These are phyloP conservation scores for Cardiocondyla obscurior DNA, from an alignment of 1,140 invertebrate species.

Conservation along the genomic window DNA sequence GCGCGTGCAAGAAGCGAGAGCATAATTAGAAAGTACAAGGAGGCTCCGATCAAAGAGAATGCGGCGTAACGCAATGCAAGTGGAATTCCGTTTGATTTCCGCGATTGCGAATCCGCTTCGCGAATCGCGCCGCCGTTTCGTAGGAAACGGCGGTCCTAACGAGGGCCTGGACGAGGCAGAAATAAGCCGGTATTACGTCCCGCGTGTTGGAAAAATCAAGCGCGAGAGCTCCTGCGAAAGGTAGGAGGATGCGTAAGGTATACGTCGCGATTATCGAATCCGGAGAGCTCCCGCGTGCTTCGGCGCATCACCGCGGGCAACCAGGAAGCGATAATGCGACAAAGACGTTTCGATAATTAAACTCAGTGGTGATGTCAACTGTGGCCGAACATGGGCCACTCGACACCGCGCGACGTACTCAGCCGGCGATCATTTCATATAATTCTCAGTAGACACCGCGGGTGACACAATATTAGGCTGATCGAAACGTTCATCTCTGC, in stretches of 20 bases:
- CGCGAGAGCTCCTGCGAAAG: not conserved
- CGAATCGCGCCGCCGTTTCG: not conserved
- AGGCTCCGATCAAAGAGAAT: slow-evolving; percentile 68
- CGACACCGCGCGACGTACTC: not conserved
- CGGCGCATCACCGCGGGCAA: not conserved
- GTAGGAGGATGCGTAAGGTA: not conserved
- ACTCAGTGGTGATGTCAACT: not conserved
- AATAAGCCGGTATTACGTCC: not conserved
- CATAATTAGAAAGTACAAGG: slow-evolving; percentile 72
- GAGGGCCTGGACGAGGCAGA: not conserved
- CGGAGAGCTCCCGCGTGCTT: not conserved
- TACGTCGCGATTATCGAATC: not conserved
- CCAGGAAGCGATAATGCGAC: not conserved
- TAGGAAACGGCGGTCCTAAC: not conserved
- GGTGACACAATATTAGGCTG: not conserved
- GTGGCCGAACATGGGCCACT: no score
- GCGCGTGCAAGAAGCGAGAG: slow-evolving; percentile 61
- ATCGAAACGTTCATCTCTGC: not conserved
- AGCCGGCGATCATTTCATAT: not conserved
- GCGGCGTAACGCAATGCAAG: slow-evolving; percentile 70
- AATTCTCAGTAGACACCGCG: not conserved
- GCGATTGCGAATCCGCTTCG: slow-evolving; percentile 39
- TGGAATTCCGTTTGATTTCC: slow-evolving; percentile 72
- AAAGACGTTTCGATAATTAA: not conserved
- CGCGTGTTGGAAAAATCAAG: not conserved